Conservation (phyloP, 2,888 invertebrate genomes). For the Ecliptopera silaceata region DNA sequence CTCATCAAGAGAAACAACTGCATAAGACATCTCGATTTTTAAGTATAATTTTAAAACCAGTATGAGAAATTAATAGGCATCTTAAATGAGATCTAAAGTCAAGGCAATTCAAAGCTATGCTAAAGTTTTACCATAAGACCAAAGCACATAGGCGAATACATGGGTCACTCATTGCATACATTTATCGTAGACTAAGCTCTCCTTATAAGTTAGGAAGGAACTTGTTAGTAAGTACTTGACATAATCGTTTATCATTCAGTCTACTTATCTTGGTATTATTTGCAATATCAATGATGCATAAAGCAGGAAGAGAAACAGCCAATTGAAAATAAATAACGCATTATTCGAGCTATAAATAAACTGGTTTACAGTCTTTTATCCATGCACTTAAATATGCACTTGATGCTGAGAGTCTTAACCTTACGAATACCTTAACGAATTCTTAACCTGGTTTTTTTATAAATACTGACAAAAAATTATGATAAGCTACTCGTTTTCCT, state of each 20-base stretch:
- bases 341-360: constrained; percentile 5
- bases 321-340: neutral
- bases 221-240: neutral
- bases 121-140: too few relatives aligned
- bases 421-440: neutral
- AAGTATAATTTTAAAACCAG: too few relatives aligned
- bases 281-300: constrained; percentile 6
- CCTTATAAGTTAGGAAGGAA: neutral
- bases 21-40: too few relatives aligned
- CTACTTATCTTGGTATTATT: neutral
- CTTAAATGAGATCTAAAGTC: too few relatives aligned
- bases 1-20: too few relatives aligned
- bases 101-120: too few relatives aligned
- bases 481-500: too few relatives aligned
- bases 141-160: too few relatives aligned
- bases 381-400: neutral
- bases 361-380: neutral
- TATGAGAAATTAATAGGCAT: too few relatives aligned
- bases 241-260: neutral
- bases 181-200: neutral
- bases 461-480: neutral
- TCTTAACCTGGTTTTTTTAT: neutral
- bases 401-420: neutral
- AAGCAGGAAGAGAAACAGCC: neutral
- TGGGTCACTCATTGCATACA: too few relatives aligned